These are phyloP conservation scores for Phacellophora camtschatica DNA, from an alignment of 30 jellyfish, hydroid and myxozoan species.

Conservation along the genomic window DNA sequence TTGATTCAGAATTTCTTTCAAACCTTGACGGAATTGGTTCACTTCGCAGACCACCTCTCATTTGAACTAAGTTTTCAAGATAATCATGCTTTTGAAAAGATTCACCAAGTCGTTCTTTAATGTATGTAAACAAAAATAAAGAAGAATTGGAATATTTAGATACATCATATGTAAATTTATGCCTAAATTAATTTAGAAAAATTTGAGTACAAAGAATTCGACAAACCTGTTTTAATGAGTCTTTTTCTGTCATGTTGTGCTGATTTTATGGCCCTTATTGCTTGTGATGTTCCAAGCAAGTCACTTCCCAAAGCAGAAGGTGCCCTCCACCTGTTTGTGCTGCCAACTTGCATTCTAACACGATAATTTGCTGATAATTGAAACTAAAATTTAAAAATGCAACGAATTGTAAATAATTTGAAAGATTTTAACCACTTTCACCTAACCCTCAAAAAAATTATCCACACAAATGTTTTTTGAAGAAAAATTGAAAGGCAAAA, in stretches of 20 bases:
- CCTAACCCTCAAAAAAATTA: no score
- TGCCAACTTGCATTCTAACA: slow-evolving; percentile 64
- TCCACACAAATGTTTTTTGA: no score
- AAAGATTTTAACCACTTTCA: no score
- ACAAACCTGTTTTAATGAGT: background rate
- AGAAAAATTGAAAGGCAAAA: no score
- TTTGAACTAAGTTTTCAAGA: background rate
- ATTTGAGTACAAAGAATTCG: background rate
- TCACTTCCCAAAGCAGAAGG: slow-evolving; percentile 58
- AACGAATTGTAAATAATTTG: background rate
- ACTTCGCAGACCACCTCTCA: slow-evolving; percentile 44
- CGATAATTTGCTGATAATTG: slow-evolving; percentile 36
- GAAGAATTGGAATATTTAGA: no score
- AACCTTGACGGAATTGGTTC: slow-evolving; percentile 29
- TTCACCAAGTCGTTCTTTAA: no score
- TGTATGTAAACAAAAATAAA: no score
- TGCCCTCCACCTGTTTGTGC: slow-evolving; percentile 65
- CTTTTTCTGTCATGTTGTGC: background rate
- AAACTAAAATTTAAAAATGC: slow-evolving; percentile 1
- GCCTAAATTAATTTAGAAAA: no score
- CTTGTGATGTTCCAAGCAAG: slow-evolving; percentile 68
- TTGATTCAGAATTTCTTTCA: background rate
- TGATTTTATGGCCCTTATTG: slow-evolving; percentile 30
- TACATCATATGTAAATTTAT: no score
- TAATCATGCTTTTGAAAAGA: background rate